These are phyloP conservation scores for Plotosus lineatus DNA, from an alignment of 2,113 vertebrate species.

Conservation along the genomic window DNA sequence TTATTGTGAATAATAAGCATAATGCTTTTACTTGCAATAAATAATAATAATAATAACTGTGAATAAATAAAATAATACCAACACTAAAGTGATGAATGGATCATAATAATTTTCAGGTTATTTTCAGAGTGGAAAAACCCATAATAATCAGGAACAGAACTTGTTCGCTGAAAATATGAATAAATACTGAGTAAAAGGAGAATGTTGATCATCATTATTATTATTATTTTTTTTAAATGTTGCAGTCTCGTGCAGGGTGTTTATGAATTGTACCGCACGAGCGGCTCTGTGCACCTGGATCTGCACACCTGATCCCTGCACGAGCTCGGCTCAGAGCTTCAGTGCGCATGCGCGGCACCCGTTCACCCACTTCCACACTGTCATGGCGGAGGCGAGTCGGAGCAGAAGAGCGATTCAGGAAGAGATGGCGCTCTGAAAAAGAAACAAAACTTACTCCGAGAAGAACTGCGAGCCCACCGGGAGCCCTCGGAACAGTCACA, in stretches of 20 bases:
- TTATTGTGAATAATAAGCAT: background rate
- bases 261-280: too few species aligned
- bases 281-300: conserved; percentile 53
- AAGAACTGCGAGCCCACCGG: too few species aligned
- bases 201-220: too few species aligned
- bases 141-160: too few species aligned
- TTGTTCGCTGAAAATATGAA: too few species aligned
- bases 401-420: conserved; percentile 75
- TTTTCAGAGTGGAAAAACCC: background rate
- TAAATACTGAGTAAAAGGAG: background rate
- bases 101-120: background rate
- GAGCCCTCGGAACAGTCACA: background rate
- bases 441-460: background rate
- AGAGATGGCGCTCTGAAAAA: conserved; percentile 66
- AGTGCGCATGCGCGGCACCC: conserved; percentile 75
- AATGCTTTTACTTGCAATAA: background rate
- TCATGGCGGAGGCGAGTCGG: conserved; percentile 86
- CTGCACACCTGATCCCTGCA: conserved; percentile 66
- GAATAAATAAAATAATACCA: background rate
- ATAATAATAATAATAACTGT: background rate
- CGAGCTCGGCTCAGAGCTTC: conserved; percentile 11
- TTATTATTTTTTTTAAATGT: too few species aligned
- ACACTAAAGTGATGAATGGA: background rate
- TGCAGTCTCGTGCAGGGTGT: background rate
- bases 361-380: conserved; percentile 67